A percentile compares a stretch with the other conserved stretches of the same genome.
These are phyloP conservation scores for Anagrus nilaparvatae DNA, from an alignment of 1,140 invertebrate species.

Conservation along the genomic window DNA sequence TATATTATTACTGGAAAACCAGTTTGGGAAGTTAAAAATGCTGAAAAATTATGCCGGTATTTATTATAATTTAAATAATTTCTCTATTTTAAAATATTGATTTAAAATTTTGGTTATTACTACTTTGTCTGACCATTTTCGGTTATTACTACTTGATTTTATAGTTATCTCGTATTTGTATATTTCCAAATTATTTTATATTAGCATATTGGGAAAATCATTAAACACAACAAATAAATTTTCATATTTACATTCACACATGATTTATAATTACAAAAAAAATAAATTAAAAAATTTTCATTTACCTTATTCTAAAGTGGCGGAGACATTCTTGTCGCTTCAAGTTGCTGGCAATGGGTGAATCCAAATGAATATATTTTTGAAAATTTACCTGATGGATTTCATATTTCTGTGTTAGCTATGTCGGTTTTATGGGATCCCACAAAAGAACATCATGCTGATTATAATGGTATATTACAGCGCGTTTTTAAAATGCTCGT, in stretches of 20 bases:
- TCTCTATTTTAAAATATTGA: too few species aligned
- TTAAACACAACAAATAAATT: not conserved
- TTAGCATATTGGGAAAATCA: too few species aligned
- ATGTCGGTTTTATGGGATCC: slow-evolving; percentile 17
- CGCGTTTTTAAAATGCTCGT: too few species aligned
- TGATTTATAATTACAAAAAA: not conserved
- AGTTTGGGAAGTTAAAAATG: slow-evolving; percentile 50
- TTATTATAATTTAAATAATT: not conserved
- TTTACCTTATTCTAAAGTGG: slow-evolving; percentile 20
- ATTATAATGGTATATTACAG: not conserved
- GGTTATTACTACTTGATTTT: too few species aligned
- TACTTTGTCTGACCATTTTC: too few species aligned
- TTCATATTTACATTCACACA: slow-evolving; percentile 2
- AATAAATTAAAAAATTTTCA: not conserved
- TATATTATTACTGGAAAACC: slow-evolving; percentile 51
- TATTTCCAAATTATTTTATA: too few species aligned
- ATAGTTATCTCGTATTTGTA: too few species aligned
- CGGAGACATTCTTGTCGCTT: slow-evolving; percentile 35
- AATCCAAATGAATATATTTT: slow-evolving; percentile 36
- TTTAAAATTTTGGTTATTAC: too few species aligned
- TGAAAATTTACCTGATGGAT: slow-evolving; percentile 30
- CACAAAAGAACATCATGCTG: not conserved
- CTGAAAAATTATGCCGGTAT: slow-evolving; percentile 34
- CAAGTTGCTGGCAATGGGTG: slow-evolving; percentile 35
- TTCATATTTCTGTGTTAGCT: slow-evolving; percentile 30